Percentiles rank a stretch among this genome's conserved stretches.
Evolutionary conservation across 2,113 vertebrate genomes (phyloP).

Genomic region (Galeopterus variegatus): DNA sequence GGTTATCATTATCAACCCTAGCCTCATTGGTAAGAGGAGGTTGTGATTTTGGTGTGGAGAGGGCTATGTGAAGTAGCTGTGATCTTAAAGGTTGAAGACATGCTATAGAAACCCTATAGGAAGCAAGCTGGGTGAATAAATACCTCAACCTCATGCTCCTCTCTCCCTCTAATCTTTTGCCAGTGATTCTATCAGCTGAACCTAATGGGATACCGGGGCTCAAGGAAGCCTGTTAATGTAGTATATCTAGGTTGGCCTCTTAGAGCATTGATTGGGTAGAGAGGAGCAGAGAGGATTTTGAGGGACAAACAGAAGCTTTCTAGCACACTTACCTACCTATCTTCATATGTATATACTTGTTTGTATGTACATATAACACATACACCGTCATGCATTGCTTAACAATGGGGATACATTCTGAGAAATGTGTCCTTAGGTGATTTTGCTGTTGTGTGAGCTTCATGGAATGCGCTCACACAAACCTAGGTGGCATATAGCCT

Average conservation of each 20-base stretch:
- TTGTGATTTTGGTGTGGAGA: background rate
- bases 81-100: background rate
- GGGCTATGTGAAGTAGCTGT: background rate
- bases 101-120: background rate
- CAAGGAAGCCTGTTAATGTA: background rate
- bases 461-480: too few species aligned
- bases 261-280: background rate
- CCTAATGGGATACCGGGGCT: background rate
- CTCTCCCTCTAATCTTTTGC: background rate
- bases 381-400: background rate
- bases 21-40: background rate
- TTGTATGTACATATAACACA: background rate
- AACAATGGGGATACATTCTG: too few species aligned
- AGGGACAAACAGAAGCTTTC: background rate
- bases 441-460: too few species aligned
- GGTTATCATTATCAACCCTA: too few species aligned
- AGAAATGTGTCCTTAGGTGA: too few species aligned
- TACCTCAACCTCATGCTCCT: background rate
- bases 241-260: background rate
- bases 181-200: background rate
- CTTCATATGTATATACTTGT: background rate
- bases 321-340: background rate
- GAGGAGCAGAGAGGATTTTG: background rate
- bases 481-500: too few species aligned
- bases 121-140: background rate